Evolutionary conservation across 1,140 invertebrate genomes (phyloP).

Genomic region (Oedothorax gibbosus): DNA sequence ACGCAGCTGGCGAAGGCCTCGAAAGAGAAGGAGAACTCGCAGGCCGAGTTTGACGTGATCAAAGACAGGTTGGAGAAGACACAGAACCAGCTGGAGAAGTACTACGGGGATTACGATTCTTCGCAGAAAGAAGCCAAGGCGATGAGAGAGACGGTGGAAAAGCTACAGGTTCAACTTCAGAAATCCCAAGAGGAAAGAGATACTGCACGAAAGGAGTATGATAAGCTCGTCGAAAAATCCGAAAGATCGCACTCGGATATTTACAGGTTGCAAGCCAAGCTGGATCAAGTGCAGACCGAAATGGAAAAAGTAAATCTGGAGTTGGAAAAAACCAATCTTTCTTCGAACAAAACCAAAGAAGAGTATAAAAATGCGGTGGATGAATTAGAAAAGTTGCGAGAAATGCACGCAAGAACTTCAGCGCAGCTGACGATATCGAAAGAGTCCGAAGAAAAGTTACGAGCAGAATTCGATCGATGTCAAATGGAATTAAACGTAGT

Average conservation of each 20-base stretch:
- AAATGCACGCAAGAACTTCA: constrained; percentile 86
- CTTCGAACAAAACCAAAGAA: constrained; percentile 83
- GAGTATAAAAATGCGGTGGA: constrained; percentile 88
- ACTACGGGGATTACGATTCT: constrained; percentile 83
- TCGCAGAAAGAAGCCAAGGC: constrained; percentile 86
- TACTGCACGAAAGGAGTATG: constrained; percentile 87
- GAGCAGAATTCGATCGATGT: constrained; percentile 85
- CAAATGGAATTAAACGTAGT: constrained; percentile 85
- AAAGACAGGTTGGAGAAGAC: constrained; percentile 90
- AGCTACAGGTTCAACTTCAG: constrained; percentile 80
- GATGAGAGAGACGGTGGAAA: constrained; percentile 89
- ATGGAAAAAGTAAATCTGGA: constrained; percentile 87
- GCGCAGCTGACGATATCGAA: constrained; percentile 85
- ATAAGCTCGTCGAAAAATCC: constrained; percentile 92
- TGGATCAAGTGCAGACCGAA: constrained; percentile 87
- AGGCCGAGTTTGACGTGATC: constrained; percentile 85
- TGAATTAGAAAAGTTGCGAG: constrained; percentile 83
- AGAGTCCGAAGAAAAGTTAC: constrained; percentile 90
- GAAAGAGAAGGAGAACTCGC: constrained; percentile 83
- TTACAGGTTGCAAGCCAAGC: constrained; percentile 86
- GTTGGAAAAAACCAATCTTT: constrained; percentile 83
- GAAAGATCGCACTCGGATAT: constrained; percentile 89
- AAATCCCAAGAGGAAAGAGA: constrained; percentile 91
- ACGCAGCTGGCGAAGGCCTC: constrained; percentile 84
- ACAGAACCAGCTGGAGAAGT: constrained; percentile 67